These are phyloP conservation scores for Apotomis turbidana DNA, from an alignment of 2,888 invertebrate species.

Conservation along the genomic window DNA sequence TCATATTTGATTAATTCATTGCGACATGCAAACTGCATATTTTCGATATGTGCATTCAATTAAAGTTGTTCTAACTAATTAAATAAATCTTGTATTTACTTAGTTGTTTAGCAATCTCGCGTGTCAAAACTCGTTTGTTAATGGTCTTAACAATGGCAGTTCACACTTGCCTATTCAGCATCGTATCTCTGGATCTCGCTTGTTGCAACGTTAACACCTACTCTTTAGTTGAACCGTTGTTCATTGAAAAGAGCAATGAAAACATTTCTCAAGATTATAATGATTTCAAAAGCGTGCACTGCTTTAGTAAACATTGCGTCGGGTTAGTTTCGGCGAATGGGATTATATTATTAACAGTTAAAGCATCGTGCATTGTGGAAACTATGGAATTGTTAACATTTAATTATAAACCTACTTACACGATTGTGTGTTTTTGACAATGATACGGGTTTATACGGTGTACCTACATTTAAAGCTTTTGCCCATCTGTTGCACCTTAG, in stretches of 20 bases:
- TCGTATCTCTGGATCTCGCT: conserved; percentile 72
- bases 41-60: conserved; percentile 69
- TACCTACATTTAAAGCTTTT: neutral
- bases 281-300: conserved; percentile 39
- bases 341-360: conserved; percentile 13
- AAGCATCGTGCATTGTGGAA: conserved; percentile 1
- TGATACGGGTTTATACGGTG: neutral
- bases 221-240: conserved; percentile 53
- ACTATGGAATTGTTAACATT: neutral
- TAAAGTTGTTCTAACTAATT: conserved; percentile 74
- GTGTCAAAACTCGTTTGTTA: conserved; percentile 79
- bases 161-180: conserved; percentile 79
- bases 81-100: conserved; percentile 77
- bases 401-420: neutral
- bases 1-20: conserved; percentile 70
- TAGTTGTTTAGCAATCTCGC: conserved; percentile 79
- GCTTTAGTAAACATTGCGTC: conserved; percentile 33
- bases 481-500: too few relatives aligned
- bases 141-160: conserved; percentile 72
- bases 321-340: conserved; percentile 28
- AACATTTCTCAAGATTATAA: conserved; percentile 42
- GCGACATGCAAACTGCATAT: conserved; percentile 54
- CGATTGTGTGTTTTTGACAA: neutral
- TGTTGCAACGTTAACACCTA: conserved; percentile 52
- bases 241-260: conserved; percentile 52